These are phyloP conservation scores for Thaumetopoea pityocampa DNA, from an alignment of 1,140 invertebrate genomes.

Conservation along the genomic window DNA sequence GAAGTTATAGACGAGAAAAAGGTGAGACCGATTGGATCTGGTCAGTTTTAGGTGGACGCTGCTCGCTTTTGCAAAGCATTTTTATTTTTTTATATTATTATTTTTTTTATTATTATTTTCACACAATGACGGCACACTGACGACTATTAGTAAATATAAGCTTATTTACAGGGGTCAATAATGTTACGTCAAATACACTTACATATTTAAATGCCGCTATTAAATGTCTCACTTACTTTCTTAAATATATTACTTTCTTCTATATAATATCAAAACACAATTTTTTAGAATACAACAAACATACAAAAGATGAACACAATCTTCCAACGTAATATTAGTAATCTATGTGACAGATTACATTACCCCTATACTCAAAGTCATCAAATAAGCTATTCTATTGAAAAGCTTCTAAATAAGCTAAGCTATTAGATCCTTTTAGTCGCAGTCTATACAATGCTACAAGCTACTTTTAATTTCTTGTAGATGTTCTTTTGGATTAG, in stretches of 20 bases:
- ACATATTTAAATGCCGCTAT: background rate
- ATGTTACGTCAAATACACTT: background rate
- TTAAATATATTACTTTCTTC: slow-evolving; percentile 1
- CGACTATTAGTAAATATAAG: slow-evolving; percentile 13
- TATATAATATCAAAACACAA: background rate
- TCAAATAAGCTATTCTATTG: slow-evolving; percentile 3
- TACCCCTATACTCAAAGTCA: background rate
- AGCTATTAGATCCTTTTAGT: slow-evolving; percentile 10
- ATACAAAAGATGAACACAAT: slow-evolving; percentile 4
- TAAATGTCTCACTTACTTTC: background rate
- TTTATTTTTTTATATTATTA: slow-evolving; percentile 56
- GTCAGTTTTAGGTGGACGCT: slow-evolving; percentile 68
- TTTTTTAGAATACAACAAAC: slow-evolving; percentile 2
- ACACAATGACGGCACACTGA: slow-evolving; percentile 25
- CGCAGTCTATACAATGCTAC: slow-evolving; percentile 17
- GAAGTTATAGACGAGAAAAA: slow-evolving; percentile 94
- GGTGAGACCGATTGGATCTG: slow-evolving; percentile 83
- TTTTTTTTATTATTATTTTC: slow-evolving; percentile 32
- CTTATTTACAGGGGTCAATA: slow-evolving; percentile 12
- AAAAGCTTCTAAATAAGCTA: background rate
- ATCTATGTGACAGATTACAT: no score
- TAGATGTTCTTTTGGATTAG: slow-evolving; percentile 28
- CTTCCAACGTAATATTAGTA: slow-evolving; percentile 1
- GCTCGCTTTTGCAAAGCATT: slow-evolving; percentile 73
- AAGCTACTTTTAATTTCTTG: slow-evolving; percentile 15